Conservation (phyloP, 2,797 vertebrate species). For the Dallia pectoralis region DNA sequence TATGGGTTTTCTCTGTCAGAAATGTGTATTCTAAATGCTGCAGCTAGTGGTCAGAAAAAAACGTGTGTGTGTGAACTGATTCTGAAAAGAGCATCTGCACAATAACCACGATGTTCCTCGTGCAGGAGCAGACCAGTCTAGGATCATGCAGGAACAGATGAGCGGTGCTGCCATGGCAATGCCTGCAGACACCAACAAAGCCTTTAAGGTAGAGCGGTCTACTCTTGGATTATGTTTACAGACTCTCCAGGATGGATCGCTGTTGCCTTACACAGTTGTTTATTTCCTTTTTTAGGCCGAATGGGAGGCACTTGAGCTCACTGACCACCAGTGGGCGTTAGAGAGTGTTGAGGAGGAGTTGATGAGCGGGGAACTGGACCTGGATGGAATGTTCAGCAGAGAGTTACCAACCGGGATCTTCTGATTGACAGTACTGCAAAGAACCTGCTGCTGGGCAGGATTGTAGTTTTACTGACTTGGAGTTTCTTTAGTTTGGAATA, state of each 20-base stretch:
- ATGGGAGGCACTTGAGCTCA: slow-evolving; percentile 96
- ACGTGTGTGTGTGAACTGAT: too few relatives aligned
- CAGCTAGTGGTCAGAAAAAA: too few relatives aligned
- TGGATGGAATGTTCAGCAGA: slow-evolving; percentile 97
- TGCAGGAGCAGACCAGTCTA: slow-evolving; percentile 92
- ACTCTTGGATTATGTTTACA: background rate
- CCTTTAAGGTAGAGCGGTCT: slow-evolving; percentile 87
- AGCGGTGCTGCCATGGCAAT: slow-evolving; percentile 98
- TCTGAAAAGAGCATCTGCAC: too few relatives aligned
- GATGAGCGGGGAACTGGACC: slow-evolving; percentile 94
- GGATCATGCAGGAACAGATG: slow-evolving; percentile 99
- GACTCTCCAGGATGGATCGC: background rate
- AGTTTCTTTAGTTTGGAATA: slow-evolving; percentile 37
- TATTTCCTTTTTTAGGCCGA: slow-evolving; percentile 81
- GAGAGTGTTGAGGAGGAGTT: slow-evolving; percentile 96
- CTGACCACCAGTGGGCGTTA: slow-evolving; percentile 97
- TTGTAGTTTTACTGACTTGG: slow-evolving; percentile 23
- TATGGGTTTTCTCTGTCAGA: too few relatives aligned
- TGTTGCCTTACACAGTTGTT: slow-evolving; percentile 22
- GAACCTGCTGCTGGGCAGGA: slow-evolving; percentile 27
- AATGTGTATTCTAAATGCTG: too few relatives aligned
- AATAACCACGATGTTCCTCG: background rate
- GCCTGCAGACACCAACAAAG: slow-evolving; percentile 98
- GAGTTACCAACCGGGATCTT: slow-evolving; percentile 95
- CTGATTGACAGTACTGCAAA: slow-evolving; percentile 64